Evolutionary conservation across 2,113 vertebrate species (phyloP).

Genomic region (Chamaetylas fuelleborni): DNA sequence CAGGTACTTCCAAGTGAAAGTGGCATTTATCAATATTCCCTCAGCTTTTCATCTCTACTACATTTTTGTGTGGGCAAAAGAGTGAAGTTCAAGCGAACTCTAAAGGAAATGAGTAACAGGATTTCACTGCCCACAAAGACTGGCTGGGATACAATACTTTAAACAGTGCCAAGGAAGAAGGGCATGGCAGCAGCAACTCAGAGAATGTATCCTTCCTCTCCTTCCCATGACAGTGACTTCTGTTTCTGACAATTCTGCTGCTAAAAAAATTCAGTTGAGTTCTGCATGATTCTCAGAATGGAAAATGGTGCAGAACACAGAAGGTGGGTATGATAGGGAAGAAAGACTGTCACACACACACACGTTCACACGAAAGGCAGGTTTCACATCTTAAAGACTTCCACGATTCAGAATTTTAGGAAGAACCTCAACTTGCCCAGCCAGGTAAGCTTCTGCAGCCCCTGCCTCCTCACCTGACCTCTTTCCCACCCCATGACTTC

Average conservation of each 20-base stretch:
- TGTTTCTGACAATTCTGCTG: background rate
- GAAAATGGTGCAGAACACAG: background rate
- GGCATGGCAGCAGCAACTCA: background rate
- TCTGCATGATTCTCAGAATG: background rate
- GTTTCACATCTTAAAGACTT: background rate
- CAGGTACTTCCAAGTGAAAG: background rate
- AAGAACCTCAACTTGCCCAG: background rate
- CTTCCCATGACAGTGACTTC: background rate
- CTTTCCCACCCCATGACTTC: background rate
- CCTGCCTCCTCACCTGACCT: background rate
- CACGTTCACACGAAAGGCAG: background rate
- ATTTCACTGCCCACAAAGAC: background rate
- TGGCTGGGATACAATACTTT: background rate
- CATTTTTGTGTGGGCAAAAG: background rate
- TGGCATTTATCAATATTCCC: background rate
- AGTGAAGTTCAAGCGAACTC: background rate
- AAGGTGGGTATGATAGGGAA: background rate
- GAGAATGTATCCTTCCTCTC: background rate
- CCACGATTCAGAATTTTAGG: background rate
- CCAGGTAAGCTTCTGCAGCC: background rate
- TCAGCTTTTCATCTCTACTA: background rate
- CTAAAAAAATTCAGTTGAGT: background rate
- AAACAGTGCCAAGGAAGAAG: background rate
- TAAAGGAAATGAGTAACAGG: background rate
- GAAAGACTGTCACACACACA: background rate